Percentiles rank a stretch among this genome's conserved stretches.
phyloP scores from a whole-genome alignment of 2,797 vertebrate species.

The Trachops cirrhosus region DNA sequence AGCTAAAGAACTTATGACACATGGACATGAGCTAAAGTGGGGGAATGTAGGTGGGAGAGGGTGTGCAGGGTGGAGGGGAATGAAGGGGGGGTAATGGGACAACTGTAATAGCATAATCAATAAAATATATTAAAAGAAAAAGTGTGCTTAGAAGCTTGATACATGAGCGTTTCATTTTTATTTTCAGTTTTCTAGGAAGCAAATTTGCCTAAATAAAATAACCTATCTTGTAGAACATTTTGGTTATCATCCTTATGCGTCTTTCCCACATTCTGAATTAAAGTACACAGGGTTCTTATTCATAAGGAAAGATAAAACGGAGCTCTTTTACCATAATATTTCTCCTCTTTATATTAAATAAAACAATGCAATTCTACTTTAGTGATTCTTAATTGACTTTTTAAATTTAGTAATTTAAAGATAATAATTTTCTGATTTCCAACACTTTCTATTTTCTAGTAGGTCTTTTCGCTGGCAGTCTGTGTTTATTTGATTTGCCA shows the following conservation, averaged over 20 bases:
- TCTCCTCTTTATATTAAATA: neutral
- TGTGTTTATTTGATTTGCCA: neutral
- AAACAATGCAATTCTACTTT: neutral
- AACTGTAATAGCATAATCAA: too few relatives aligned
- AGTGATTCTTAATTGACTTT: neutral
- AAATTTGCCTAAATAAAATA: neutral
- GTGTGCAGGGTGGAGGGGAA: too few relatives aligned
- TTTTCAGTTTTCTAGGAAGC: neutral
- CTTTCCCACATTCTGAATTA: neutral
- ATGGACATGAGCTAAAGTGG: too few relatives aligned
- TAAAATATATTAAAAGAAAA: too few relatives aligned
- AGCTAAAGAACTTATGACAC: too few relatives aligned
- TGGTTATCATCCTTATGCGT: neutral
- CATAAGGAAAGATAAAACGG: neutral
- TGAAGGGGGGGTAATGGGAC: too few relatives aligned
- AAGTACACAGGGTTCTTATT: neutral
- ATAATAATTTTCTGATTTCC: neutral
- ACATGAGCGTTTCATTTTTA: neutral
- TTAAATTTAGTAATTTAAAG: neutral
- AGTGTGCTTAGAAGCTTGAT: neutral
- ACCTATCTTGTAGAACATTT: neutral
- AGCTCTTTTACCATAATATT: neutral
- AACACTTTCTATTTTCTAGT: neutral
- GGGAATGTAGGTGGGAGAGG: too few relatives aligned
- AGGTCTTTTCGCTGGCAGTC: neutral